A percentile compares a stretch with the other conserved stretches of the same genome.
phyloP scores from a whole-genome alignment of 37 sponge, comb jelly and placozoan genomes.

The Ephydatia muelleri region DNA sequence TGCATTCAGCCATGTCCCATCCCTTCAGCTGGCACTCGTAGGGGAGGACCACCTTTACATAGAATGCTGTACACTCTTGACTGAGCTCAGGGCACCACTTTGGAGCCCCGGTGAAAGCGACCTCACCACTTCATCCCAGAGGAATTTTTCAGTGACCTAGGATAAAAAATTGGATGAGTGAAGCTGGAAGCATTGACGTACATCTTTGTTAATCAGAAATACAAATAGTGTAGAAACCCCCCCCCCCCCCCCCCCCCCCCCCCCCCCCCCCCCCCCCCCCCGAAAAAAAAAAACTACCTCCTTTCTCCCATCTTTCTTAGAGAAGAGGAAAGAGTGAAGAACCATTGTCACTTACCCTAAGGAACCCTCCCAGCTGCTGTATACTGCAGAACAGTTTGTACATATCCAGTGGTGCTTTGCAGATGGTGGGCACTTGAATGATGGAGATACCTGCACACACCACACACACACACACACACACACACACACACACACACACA shows the following conservation, averaged over 20 bases:
- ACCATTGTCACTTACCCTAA: slow-evolving; percentile 31
- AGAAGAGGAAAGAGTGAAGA: not conserved
- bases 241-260: not conserved
- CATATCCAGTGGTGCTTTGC: slow-evolving; percentile 45
- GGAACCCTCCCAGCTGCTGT: slow-evolving; percentile 53
- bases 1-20: slow-evolving; percentile 18
- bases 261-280: not conserved
- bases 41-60: slow-evolving; percentile 54
- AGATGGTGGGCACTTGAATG: slow-evolving; percentile 39
- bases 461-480: not conserved
- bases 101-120: not conserved
- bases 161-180: not conserved
- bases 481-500: not conserved
- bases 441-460: slow-evolving; percentile 40
- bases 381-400: slow-evolving; percentile 51
- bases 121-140: slow-evolving; percentile 59
- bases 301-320: not conserved
- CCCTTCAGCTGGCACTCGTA: slow-evolving; percentile 58
- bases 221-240: not conserved
- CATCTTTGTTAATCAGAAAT: too few relatives aligned
- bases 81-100: slow-evolving; percentile 12
- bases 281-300: not conserved
- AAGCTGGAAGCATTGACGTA: too few relatives aligned
- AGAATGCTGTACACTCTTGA: slow-evolving; percentile 47
- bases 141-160: slow-evolving; percentile 54